Evolutionary conservation across 1,140 invertebrate species (phyloP).

Genomic region (Drosophila lacteicornis): DNA sequence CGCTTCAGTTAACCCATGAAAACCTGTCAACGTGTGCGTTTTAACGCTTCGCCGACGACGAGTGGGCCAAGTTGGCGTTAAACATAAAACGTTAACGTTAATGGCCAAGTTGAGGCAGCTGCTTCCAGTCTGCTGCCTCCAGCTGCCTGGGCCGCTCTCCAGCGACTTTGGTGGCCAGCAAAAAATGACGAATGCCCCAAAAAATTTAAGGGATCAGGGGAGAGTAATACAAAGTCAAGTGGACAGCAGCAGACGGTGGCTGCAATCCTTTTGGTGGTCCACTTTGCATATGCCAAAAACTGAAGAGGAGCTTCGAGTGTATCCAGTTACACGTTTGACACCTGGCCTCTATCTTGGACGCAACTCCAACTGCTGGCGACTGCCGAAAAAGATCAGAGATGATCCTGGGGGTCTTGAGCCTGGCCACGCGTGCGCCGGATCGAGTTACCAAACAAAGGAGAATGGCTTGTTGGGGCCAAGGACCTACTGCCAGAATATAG

Average conservation of each 20-base stretch:
- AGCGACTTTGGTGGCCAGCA: constrained; percentile 72
- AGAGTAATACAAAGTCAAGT: constrained; percentile 1
- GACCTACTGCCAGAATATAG: constrained; percentile 59
- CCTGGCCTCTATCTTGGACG: constrained; percentile 41
- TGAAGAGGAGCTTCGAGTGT: constrained; percentile 6
- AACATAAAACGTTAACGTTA: constrained; percentile 32
- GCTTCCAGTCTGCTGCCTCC: constrained; percentile 36
- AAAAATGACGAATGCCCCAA: constrained; percentile 23
- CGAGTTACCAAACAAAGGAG: constrained; percentile 46
- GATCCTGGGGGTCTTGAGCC: constrained; percentile 14
- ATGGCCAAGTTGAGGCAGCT: constrained; percentile 29
- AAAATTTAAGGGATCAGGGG: not conserved
- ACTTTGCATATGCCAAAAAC: constrained; percentile 59
- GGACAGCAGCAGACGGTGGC: constrained; percentile 62
- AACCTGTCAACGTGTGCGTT: constrained; percentile 80
- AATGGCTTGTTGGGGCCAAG: constrained; percentile 39
- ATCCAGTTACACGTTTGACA: constrained; percentile 75
- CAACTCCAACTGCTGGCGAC: constrained; percentile 38
- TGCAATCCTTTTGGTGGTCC: constrained; percentile 59
- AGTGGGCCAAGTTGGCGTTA: constrained; percentile 49
- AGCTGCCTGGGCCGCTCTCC: constrained; percentile 47
- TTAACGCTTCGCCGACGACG: constrained; percentile 67
- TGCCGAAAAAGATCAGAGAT: constrained; percentile 75
- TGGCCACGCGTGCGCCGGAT: constrained; percentile 70
- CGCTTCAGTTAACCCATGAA: constrained; percentile 34